phyloP scores from a whole-genome alignment of 2,113 vertebrate species.

The Phoenicopterus ruber region DNA sequence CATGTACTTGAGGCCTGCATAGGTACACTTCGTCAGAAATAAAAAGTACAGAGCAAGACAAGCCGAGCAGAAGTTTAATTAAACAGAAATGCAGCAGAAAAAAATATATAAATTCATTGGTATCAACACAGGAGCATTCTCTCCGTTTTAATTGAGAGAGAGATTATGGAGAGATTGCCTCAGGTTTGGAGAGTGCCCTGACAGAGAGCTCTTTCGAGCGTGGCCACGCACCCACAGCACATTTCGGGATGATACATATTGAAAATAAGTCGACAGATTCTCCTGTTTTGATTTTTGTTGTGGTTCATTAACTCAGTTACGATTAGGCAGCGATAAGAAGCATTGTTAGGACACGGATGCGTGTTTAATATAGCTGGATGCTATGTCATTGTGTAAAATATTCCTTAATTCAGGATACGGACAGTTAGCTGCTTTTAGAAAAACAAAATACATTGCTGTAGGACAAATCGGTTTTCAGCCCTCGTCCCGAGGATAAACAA shows the following conservation, averaged over 20 bases:
- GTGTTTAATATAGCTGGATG: slow-evolving; percentile 18
- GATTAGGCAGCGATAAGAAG: slow-evolving; percentile 45
- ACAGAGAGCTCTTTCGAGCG: slow-evolving; percentile 61
- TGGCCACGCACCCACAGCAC: slow-evolving; percentile 62
- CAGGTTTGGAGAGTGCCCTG: slow-evolving; percentile 22
- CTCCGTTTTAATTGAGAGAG: neutral
- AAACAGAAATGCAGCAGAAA: slow-evolving; percentile 43
- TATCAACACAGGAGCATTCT: neutral
- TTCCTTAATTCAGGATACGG: neutral
- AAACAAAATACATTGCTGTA: neutral
- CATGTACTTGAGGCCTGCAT: slow-evolving; percentile 64
- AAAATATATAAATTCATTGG: neutral
- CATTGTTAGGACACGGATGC: slow-evolving; percentile 10
- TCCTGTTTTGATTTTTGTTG: slow-evolving; percentile 51
- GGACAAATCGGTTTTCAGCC: slow-evolving; percentile 25
- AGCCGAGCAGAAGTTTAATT: slow-evolving; percentile 26
- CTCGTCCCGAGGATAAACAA: slow-evolving; percentile 15
- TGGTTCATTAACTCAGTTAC: slow-evolving; percentile 50
- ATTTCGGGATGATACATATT: slow-evolving; percentile 66
- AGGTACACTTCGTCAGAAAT: slow-evolving; percentile 25
- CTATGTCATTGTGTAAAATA: neutral
- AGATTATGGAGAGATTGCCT: neutral
- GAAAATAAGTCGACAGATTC: slow-evolving; percentile 68
- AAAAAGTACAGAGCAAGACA: slow-evolving; percentile 16
- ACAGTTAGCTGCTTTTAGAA: neutral